Evolutionary conservation across 2,888 invertebrate species (phyloP).

Genomic region (Hyppa rectilinea): DNA sequence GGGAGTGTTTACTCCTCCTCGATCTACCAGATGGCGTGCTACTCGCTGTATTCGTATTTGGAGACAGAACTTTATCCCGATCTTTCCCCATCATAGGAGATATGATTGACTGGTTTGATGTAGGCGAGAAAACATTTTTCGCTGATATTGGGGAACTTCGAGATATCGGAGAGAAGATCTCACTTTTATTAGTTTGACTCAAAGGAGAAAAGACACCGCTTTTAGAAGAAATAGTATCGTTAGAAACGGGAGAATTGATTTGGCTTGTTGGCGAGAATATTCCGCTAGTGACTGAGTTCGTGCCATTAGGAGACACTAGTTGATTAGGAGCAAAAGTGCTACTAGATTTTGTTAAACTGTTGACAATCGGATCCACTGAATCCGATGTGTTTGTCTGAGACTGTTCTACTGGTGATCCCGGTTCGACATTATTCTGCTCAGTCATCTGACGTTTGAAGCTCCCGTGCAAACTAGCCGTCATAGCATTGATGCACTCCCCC

Average conservation of each 20-base stretch:
- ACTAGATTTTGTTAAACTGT: conserved; percentile 85
- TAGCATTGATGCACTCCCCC: conserved; percentile 91
- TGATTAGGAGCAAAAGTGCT: conserved; percentile 85
- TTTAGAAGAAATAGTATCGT: conserved; percentile 89
- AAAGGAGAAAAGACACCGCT: conserved; percentile 89
- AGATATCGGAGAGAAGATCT: conserved; percentile 87
- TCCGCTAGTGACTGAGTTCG: conserved; percentile 89
- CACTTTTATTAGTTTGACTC: conserved; percentile 89
- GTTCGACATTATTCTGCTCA: conserved; percentile 83
- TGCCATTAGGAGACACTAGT: conserved; percentile 88
- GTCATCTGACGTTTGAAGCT: conserved; percentile 91
- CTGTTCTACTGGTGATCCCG: conserved; percentile 86
- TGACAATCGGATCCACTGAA: conserved; percentile 82
- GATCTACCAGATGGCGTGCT: conserved; percentile 91
- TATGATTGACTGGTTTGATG: conserved; percentile 85
- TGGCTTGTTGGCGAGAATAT: conserved; percentile 90
- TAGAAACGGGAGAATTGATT: conserved; percentile 89
- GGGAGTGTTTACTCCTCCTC: conserved; percentile 90
- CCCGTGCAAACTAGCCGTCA: conserved; percentile 92
- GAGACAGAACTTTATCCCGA: conserved; percentile 85
- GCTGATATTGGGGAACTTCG: conserved; percentile 87
- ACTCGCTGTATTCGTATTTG: conserved; percentile 87
- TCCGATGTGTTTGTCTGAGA: conserved; percentile 86
- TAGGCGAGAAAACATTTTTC: conserved; percentile 87
- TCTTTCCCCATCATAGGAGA: conserved; percentile 86